Percentiles rank a stretch among this genome's conserved stretches.
Evolutionary conservation across 2,113 vertebrate genomes (phyloP).

Genomic region (Sinosuthora webbiana): DNA sequence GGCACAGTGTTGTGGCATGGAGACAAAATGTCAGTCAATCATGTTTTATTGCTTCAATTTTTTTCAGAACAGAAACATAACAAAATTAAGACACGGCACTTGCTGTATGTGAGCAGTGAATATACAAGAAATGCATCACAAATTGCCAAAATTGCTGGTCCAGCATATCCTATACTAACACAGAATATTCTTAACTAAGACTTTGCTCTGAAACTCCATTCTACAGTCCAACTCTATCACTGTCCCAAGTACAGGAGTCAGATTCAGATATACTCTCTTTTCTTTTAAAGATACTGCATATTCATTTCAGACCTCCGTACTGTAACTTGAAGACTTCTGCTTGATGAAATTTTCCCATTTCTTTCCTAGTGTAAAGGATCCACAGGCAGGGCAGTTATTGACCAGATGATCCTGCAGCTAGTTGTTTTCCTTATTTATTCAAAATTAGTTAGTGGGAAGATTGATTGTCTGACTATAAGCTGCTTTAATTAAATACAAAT

Average conservation of each 20-base stretch:
- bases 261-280: not conserved
- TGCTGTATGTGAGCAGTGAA: not conserved
- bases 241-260: not conserved
- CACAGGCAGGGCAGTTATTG: not conserved
- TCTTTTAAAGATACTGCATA: not conserved
- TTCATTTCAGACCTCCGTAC: not conserved
- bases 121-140: not conserved
- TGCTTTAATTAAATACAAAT: not conserved
- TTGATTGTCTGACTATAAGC: not conserved
- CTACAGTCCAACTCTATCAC: not conserved
- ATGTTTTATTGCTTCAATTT: not conserved
- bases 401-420: not conserved
- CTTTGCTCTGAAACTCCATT: not conserved
- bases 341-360: not conserved
- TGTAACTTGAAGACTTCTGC: not conserved
- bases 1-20: not conserved
- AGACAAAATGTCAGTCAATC: not conserved
- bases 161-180: not conserved
- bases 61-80: not conserved
- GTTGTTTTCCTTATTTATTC: not conserved
- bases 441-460: not conserved
- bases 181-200: not conserved
- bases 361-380: not conserved
- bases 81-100: not conserved
- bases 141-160: not conserved